These are phyloP conservation scores for Holocentrus rufus DNA, from an alignment of 2,797 vertebrate genomes.

Conservation along the genomic window DNA sequence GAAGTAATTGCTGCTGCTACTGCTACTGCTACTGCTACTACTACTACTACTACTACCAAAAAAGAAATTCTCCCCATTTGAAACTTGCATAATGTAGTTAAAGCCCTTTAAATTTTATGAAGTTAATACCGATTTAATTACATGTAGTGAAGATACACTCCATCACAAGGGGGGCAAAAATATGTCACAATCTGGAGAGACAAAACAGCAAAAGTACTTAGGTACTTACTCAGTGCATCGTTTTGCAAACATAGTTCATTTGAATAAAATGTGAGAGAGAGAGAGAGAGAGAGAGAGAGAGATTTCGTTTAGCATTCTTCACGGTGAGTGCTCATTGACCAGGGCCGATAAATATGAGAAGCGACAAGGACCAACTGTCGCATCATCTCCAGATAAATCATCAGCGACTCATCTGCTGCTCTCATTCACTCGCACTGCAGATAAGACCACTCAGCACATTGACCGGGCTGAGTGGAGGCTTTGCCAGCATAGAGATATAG, in stretches of 20 bases:
- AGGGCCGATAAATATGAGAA: slow-evolving; percentile 17
- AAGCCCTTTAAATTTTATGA: too few relatives aligned
- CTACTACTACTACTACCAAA: too few relatives aligned
- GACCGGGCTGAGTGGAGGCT: not conserved
- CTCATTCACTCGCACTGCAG: not conserved
- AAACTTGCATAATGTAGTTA: too few relatives aligned
- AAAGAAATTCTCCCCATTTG: too few relatives aligned
- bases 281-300: too few relatives aligned
- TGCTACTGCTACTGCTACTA: too few relatives aligned
- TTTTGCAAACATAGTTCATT: not conserved
- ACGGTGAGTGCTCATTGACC: not conserved
- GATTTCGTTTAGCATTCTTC: slow-evolving; percentile 11
- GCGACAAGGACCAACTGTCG: slow-evolving; percentile 4
- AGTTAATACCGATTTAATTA: too few relatives aligned
- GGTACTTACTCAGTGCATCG: not conserved
- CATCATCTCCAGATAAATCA: slow-evolving; percentile 12
- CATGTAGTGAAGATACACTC: too few relatives aligned
- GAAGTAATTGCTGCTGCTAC: too few relatives aligned
- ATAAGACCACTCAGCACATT: not conserved
- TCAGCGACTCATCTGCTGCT: slow-evolving; percentile 5
- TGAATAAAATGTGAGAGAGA: not conserved
- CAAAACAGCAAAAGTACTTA: not conserved
- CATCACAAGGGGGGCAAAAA: too few relatives aligned
- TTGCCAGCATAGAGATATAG: not conserved
- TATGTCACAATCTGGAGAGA: too few relatives aligned